Conservation (phyloP, 2,113 vertebrate species). For the Xenopus borealis region DNA sequence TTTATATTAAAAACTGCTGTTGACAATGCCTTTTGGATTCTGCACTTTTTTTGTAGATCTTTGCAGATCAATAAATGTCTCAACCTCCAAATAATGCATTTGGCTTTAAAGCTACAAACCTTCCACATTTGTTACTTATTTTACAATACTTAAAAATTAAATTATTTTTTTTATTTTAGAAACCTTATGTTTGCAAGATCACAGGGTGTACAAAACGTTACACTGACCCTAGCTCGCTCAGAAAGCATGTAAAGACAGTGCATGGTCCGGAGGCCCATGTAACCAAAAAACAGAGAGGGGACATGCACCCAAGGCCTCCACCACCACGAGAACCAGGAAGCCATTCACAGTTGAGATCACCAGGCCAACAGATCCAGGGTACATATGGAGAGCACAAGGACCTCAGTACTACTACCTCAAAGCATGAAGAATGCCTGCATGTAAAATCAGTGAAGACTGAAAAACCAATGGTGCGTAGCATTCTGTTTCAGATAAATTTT, state of each 20-base stretch:
- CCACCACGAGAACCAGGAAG: constrained; percentile 79
- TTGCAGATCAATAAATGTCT: too few relatives aligned
- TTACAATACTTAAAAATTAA: too few relatives aligned
- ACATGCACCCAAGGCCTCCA: constrained; percentile 83
- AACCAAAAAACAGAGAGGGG: constrained; percentile 97
- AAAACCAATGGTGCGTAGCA: constrained; percentile 93
- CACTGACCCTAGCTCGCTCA: constrained; percentile 95
- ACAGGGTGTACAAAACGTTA: constrained; percentile 98
- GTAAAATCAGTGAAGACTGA: constrained; percentile 95
- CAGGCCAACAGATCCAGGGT: constrained; percentile 79
- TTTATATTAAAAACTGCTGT: too few relatives aligned
- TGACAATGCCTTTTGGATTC: too few relatives aligned
- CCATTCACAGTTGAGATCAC: constrained; percentile 80
- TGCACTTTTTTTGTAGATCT: too few relatives aligned
- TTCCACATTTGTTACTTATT: too few relatives aligned
- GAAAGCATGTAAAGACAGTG: constrained; percentile 97
- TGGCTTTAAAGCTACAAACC: too few relatives aligned
- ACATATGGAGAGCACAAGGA: constrained; percentile 88
- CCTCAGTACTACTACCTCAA: constrained; percentile 94
- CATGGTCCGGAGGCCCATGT: constrained; percentile 96
- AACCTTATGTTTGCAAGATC: constrained; percentile 98
- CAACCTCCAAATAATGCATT: too few relatives aligned
- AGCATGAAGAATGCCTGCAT: constrained; percentile 94
- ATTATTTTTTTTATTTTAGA: constrained; percentile 62
- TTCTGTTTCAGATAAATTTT: constrained; percentile 8